phyloP scores from a whole-genome alignment of 2,113 vertebrate genomes.

The Epinephelus cyanopodus region DNA sequence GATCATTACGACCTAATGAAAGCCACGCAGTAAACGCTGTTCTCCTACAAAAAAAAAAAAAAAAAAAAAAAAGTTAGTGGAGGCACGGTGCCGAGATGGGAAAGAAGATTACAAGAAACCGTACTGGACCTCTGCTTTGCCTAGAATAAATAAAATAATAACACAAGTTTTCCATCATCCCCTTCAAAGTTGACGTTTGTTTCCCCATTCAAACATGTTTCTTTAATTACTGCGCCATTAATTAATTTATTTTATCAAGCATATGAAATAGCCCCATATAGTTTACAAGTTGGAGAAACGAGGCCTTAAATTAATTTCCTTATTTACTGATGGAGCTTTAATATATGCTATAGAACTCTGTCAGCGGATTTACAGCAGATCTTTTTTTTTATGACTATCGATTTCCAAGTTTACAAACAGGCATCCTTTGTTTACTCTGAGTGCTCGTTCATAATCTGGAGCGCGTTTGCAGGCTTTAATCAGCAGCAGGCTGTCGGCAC shows the following conservation, averaged over 20 bases:
- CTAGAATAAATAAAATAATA: slow-evolving; percentile 22
- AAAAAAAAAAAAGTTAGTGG: slow-evolving; percentile 54
- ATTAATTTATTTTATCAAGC: not conserved
- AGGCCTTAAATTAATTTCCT: not conserved
- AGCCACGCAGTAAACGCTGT: slow-evolving; percentile 59
- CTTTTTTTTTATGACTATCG: not conserved
- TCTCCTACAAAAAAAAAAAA: not conserved
- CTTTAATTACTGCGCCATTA: not conserved
- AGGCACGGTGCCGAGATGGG: slow-evolving; percentile 52
- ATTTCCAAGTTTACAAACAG: not conserved
- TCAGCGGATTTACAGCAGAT: not conserved
- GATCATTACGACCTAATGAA: slow-evolving; percentile 19
- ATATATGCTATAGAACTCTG: not conserved
- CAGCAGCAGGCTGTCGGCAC: not conserved
- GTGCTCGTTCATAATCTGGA: not conserved
- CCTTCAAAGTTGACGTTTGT: slow-evolving; percentile 3
- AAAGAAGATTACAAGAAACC: slow-evolving; percentile 29
- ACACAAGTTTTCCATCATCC: not conserved
- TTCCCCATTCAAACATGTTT: slow-evolving; percentile 7
- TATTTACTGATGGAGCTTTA: not conserved
- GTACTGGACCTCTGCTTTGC: slow-evolving; percentile 3
- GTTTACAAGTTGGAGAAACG: not conserved
- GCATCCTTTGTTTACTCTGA: not conserved
- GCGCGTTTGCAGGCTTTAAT: not conserved
- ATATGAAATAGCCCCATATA: not conserved